Evolutionary conservation across 2,797 vertebrate genomes (phyloP).

Genomic region (Sebastes flavidus): DNA sequence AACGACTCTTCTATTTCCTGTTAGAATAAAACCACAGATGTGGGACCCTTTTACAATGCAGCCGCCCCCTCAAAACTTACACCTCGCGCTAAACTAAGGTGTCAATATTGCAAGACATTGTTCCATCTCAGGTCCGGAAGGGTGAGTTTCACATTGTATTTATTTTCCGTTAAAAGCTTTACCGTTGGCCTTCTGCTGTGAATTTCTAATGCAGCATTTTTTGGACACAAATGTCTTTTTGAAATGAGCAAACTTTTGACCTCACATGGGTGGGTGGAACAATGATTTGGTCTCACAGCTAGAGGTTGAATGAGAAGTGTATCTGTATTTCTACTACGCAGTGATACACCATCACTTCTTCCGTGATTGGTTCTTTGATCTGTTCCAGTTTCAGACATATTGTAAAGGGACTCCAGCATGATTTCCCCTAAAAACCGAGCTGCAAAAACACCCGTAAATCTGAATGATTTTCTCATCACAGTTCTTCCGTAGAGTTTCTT

Average conservation of each 20-base stretch:
- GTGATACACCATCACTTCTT: neutral
- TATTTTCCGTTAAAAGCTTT: constrained; percentile 44
- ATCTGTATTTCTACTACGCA: neutral
- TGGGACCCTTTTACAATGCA: constrained; percentile 30
- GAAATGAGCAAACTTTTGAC: constrained; percentile 56
- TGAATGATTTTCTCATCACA: neutral
- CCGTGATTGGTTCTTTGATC: neutral
- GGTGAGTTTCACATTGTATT: constrained; percentile 32
- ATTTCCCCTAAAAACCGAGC: neutral
- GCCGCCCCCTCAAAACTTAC: constrained; percentile 40
- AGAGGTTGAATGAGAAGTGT: constrained; percentile 17
- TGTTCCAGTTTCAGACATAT: neutral
- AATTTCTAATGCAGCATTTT: constrained; percentile 13
- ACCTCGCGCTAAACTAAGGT: constrained; percentile 6
- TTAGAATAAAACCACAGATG: constrained; percentile 29
- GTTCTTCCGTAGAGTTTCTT: neutral
- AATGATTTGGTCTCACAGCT: constrained; percentile 45
- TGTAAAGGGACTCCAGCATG: neutral
- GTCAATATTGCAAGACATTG: constrained; percentile 9
- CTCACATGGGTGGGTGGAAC: constrained; percentile 39
- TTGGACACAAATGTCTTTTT: constrained; percentile 23
- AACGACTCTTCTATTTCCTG: constrained; percentile 58
- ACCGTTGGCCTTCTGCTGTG: neutral
- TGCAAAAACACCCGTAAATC: neutral
- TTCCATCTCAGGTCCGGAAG: constrained; percentile 43